Conservation (phyloP, 2,113 vertebrate species). For the Willisornis vidua region DNA sequence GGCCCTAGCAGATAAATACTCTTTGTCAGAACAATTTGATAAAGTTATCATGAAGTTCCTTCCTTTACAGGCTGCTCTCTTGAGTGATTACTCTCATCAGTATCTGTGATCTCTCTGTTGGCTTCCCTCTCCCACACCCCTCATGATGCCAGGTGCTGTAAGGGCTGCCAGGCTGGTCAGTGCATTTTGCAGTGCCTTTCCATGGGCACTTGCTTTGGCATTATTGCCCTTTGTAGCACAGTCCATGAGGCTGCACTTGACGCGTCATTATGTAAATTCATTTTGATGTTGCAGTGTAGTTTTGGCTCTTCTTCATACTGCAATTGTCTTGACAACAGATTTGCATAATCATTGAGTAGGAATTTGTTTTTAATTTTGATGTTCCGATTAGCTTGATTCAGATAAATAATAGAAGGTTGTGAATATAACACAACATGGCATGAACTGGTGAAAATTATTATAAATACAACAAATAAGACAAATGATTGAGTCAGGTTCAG, state of each 20-base stretch:
- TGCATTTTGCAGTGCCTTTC: conserved; percentile 16
- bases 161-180: not conserved
- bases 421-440: not conserved
- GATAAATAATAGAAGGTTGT: conserved; percentile 28
- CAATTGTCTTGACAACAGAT: conserved; percentile 34
- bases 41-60: not conserved
- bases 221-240: not conserved
- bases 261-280: not conserved
- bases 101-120: not conserved
- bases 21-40: not conserved
- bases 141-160: not conserved
- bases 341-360: not conserved
- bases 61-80: not conserved
- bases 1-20: not conserved
- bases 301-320: conserved; percentile 26
- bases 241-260: not conserved
- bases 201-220: not conserved
- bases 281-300: not conserved
- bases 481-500: not conserved
- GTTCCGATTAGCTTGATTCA: not conserved
- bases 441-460: not conserved
- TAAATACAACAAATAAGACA: conserved; percentile 19
- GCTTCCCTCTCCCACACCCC: not conserved
- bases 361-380: conserved; percentile 32
- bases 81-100: not conserved